Evolutionary conservation across 2,888 invertebrate genomes (phyloP).

Genomic region (Alentia gelatinosa): DNA sequence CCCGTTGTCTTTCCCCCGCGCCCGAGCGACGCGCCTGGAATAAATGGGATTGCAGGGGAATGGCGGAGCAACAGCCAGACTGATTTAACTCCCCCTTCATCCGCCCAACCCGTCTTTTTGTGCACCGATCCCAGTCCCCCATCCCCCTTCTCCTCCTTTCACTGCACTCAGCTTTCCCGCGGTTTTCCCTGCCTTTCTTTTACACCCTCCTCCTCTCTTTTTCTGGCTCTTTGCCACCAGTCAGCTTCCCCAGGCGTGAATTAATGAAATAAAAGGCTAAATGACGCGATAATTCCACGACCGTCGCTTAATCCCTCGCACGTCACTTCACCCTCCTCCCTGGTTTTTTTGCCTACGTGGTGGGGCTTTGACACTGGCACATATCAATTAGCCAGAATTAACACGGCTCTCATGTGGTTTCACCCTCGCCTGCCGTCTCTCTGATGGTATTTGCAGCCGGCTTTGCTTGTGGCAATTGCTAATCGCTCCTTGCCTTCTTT

Average conservation of each 20-base stretch:
- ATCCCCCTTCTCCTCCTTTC: not conserved
- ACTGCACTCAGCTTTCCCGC: slow-evolving; percentile 36
- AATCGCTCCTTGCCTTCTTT: not conserved
- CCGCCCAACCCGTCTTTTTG: not conserved
- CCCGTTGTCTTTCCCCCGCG: slow-evolving; percentile 14
- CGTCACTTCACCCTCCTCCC: slow-evolving; percentile 19
- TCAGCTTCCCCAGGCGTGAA: slow-evolving; percentile 29
- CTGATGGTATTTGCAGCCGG: not conserved
- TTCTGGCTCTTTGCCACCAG: not conserved
- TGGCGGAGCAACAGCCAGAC: not conserved
- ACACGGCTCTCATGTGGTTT: not conserved
- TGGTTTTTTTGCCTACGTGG: not conserved
- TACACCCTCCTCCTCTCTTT: not conserved
- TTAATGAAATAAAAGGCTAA: slow-evolving; percentile 35
- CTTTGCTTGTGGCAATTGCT: not conserved
- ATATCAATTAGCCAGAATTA: slow-evolving; percentile 46
- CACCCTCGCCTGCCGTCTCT: not conserved
- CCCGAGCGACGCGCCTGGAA: not conserved
- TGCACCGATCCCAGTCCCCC: not conserved
- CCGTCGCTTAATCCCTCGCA: slow-evolving; percentile 8
- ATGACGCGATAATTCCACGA: slow-evolving; percentile 32
- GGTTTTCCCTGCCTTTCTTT: not conserved
- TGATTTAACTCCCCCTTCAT: not conserved
- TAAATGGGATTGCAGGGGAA: slow-evolving; percentile 16
- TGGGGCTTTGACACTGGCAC: slow-evolving; percentile 40